Base-by-base conservation (phyloP, 2,113 vertebrate species). In the Saccopteryx leptura region DNA sequence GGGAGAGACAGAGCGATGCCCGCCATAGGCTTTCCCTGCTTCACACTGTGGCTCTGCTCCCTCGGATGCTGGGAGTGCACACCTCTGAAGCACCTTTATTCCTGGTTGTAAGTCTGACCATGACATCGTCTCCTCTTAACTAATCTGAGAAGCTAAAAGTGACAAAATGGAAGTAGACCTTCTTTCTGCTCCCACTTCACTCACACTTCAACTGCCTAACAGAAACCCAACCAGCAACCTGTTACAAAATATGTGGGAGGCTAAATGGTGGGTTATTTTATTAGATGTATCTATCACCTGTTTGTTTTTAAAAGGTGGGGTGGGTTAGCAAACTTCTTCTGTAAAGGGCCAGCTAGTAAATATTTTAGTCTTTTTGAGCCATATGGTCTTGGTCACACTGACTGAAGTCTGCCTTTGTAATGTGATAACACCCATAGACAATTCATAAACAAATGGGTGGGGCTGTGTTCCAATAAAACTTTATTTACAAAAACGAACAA, bases 381-480 rank as follows among this genome's bases (percentile, higher is more conserved):
- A 46, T 39, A n/a, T 9, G n/a, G 58, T 68, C 26, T 93, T 5
- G 46, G 54, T 68, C 14, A 28, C 12, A 60, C 39, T 5, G 58
- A 26, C 4, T 91, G 63, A 69, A 5, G 9, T 89, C 48, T 80
- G 15, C 46, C 5, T 2, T 7, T 58, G 28, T 12, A 71, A 13
- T 7, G 13, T 39, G 10, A 85, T 72, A 81, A 5, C 54, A 84
- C 81, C 18, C 61, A 61, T 2, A 31, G 33, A 76, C 19, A 93
- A 68, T 26, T 31, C 21, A 46, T 48, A 91, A 80, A 76, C 21
- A 58, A 91, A 83, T 18, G 2, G 21, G 26, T 65, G 24, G 46
- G 26, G 26, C 19, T 79, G 9, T 39, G 19, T 79, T 39, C 48
- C 48, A 75, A 76, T 52, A 91, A 97, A 94, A 93, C 65, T 75